phyloP scores from a whole-genome alignment of 2,113 vertebrate genomes.

The Holacanthus passer region DNA sequence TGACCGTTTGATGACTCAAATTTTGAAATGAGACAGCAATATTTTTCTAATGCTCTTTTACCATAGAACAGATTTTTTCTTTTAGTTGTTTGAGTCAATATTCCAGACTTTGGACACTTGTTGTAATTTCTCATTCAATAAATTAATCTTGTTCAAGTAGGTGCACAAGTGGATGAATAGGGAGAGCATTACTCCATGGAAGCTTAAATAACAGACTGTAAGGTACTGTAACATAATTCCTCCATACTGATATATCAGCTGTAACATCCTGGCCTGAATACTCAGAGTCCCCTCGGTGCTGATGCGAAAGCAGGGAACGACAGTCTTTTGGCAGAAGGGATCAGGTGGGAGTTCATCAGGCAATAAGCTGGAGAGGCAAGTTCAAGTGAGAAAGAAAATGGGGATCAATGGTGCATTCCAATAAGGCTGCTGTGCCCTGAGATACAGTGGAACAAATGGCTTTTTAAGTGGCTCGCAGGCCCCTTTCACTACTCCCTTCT shows the following conservation, averaged over 20 bases:
- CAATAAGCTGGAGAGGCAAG: constrained; percentile 20
- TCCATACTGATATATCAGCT: background rate
- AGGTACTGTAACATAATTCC: no score
- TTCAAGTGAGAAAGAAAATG: constrained; percentile 48
- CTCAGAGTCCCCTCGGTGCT: background rate
- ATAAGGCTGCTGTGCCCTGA: constrained; percentile 39
- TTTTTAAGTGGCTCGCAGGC: constrained; percentile 66
- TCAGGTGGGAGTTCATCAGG: constrained; percentile 56
- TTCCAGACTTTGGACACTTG: background rate
- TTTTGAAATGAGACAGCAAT: background rate
- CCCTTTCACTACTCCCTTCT: constrained; percentile 28
- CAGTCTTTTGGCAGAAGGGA: constrained; percentile 8
- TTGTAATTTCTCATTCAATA: background rate
- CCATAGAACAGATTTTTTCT: background rate
- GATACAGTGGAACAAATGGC: constrained; percentile 59
- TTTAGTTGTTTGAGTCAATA: background rate
- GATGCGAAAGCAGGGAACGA: constrained; percentile 13
- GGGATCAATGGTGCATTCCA: constrained; percentile 42
- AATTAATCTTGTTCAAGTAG: no score
- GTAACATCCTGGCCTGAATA: background rate
- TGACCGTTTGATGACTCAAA: background rate
- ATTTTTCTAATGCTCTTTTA: background rate
- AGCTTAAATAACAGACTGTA: background rate
- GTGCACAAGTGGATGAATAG: background rate
- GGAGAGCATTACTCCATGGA: background rate